Evolutionary conservation across 1,140 invertebrate genomes (phyloP).

Genomic region (Tetragonula clypearis): DNA sequence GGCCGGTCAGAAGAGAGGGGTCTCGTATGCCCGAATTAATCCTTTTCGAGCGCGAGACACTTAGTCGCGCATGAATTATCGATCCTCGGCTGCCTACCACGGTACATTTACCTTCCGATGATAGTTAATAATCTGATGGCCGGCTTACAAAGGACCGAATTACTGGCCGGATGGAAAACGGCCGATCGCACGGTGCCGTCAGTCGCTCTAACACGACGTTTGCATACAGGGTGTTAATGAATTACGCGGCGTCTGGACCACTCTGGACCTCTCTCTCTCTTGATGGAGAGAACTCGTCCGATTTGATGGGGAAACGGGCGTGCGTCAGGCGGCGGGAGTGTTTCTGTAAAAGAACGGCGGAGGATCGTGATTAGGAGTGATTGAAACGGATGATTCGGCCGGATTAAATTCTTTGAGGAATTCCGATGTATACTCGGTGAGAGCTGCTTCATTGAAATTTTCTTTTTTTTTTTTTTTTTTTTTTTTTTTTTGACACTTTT

Average conservation of each 20-base stretch:
- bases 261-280: too few relatives aligned
- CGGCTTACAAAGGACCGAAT: slow-evolving; percentile 72
- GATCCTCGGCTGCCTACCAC: slow-evolving; percentile 54
- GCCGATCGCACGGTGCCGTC: background rate
- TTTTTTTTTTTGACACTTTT: too few relatives aligned
- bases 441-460: background rate
- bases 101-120: slow-evolving; percentile 73
- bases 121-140: slow-evolving; percentile 77
- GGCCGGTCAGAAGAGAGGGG: background rate
- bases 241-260: background rate
- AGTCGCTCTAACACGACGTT: background rate
- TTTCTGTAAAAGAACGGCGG: background rate
- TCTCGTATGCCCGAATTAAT: slow-evolving; percentile 57
- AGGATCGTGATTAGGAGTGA: background rate
- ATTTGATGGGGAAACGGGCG: background rate
- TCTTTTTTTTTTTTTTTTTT: too few relatives aligned
- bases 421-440: background rate
- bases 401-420: background rate
- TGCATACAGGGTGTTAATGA: slow-evolving; percentile 24
- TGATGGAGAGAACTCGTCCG: background rate
- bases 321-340: too few relatives aligned
- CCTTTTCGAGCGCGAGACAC: slow-evolving; percentile 54
- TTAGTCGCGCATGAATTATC: slow-evolving; percentile 73
- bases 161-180: slow-evolving; percentile 65
- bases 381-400: background rate